Conservation (phyloP, 2,888 invertebrate species). For the Hymenopus coronatus region DNA sequence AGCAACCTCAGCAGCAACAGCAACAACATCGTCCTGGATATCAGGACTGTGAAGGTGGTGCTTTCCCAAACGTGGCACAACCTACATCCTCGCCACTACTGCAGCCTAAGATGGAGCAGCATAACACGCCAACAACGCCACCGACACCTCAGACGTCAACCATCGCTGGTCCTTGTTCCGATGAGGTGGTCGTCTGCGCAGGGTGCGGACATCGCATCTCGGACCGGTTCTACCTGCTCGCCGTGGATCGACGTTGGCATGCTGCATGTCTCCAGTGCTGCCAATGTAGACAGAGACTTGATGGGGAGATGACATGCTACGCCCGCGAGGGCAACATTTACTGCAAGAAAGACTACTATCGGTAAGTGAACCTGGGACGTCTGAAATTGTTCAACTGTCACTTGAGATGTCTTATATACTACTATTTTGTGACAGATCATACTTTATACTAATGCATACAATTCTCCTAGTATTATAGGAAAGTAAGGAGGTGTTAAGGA, state of each 20-base stretch:
- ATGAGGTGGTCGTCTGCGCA: conserved; percentile 67
- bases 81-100: background rate
- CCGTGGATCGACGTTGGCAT: conserved; percentile 92
- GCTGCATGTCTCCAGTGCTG: conserved; percentile 86
- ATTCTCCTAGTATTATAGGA: too few relatives aligned
- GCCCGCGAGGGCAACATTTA: conserved; percentile 90
- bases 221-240: conserved; percentile 88
- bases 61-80: background rate
- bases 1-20: conserved; percentile 13
- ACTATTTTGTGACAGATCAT: too few relatives aligned
- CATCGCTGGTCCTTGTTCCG: conserved; percentile 34
- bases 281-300: conserved; percentile 84
- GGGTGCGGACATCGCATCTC: conserved; percentile 84
- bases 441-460: too few relatives aligned
- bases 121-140: conserved; percentile 47
- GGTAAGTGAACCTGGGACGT: conserved; percentile 59
- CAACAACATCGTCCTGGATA: conserved; percentile 44
- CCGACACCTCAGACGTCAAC: conserved; percentile 45
- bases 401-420: too few relatives aligned
- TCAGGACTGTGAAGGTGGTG: background rate
- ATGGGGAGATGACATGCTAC: conserved; percentile 89
- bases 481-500: too few relatives aligned
- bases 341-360: conserved; percentile 95
- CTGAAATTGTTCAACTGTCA: too few relatives aligned
- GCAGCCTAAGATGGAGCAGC: conserved; percentile 30